Percentiles rank a stretch among this genome's conserved stretches.
These are phyloP conservation scores for Lophotriccus pileatus DNA, from an alignment of 2,797 vertebrate genomes.

Conservation along the genomic window DNA sequence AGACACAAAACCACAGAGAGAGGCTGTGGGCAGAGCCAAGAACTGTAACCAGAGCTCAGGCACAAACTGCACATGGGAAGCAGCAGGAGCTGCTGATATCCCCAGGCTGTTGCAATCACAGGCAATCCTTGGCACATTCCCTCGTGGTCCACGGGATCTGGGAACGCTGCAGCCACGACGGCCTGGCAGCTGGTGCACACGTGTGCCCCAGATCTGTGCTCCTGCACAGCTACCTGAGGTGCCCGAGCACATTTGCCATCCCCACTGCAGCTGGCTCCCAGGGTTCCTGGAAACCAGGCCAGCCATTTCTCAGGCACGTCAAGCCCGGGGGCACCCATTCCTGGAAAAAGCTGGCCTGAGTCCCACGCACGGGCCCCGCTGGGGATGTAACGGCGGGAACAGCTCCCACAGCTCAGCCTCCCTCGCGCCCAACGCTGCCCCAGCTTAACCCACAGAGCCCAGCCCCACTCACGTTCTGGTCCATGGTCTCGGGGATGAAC, in stretches of 20 bases:
- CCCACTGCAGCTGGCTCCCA: not conserved
- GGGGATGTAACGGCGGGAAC: fast-evolving
- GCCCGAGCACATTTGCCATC: not conserved
- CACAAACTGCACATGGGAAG: not conserved
- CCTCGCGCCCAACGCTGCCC: fast-evolving
- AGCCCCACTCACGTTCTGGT: slow-evolving; percentile 80
- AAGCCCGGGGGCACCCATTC: not conserved
- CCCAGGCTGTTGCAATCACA: not conserved
- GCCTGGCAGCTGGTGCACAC: not conserved
- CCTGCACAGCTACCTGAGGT: not conserved
- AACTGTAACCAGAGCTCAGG: not conserved
- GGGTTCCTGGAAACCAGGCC: not conserved
- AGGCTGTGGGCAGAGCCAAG: not conserved
- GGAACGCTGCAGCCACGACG: not conserved
- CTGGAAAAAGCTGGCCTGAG: not conserved
- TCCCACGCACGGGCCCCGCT: fast-evolving
- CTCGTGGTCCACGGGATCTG: not conserved
- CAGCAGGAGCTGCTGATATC: not conserved
- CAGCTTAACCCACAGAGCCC: fast-evolving
- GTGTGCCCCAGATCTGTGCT: not conserved
- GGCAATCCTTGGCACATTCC: not conserved
- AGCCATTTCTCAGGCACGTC: fast-evolving
- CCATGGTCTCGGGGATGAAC: slow-evolving; percentile 89
- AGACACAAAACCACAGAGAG: not conserved
- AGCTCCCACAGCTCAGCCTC: fast-evolving